Percentiles rank a stretch among this genome's conserved stretches.
These are phyloP conservation scores for Eospalax fontanierii DNA, from an alignment of 2,797 vertebrate species.

Conservation along the genomic window DNA sequence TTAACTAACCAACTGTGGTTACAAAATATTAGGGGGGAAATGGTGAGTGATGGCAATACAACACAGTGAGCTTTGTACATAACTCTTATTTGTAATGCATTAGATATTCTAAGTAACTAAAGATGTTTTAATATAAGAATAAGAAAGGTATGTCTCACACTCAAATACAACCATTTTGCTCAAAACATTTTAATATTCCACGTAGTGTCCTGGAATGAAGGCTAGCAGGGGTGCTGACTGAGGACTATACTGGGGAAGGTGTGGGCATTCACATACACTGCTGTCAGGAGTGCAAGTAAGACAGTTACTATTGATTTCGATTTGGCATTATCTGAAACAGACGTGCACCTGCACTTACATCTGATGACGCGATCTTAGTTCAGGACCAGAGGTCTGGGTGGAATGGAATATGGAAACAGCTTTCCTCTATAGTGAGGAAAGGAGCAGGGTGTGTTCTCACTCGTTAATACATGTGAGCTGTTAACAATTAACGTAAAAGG, in stretches of 20 bases:
- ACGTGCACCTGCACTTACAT: neutral
- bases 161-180: neutral
- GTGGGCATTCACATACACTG: neutral
- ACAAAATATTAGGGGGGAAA: neutral
- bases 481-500: neutral
- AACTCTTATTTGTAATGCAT: neutral
- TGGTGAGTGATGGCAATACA: neutral
- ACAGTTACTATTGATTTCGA: neutral
- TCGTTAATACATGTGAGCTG: neutral
- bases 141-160: neutral
- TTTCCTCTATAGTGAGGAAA: too few relatives aligned
- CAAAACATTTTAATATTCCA: neutral
- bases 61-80: too few relatives aligned
- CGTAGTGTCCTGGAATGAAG: neutral
- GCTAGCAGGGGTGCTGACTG: fast-evolving
- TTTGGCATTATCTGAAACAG: neutral
- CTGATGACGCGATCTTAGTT: neutral
- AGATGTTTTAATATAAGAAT: neutral
- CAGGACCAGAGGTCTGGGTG: neutral
- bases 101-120: neutral
- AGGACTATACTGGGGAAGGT: neutral
- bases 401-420: too few relatives aligned
- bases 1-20: neutral
- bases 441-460: neutral
- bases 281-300: neutral